Base-by-base conservation (phyloP, 1,140 invertebrate species). In the Caenorhabditis brenneri region DNA sequence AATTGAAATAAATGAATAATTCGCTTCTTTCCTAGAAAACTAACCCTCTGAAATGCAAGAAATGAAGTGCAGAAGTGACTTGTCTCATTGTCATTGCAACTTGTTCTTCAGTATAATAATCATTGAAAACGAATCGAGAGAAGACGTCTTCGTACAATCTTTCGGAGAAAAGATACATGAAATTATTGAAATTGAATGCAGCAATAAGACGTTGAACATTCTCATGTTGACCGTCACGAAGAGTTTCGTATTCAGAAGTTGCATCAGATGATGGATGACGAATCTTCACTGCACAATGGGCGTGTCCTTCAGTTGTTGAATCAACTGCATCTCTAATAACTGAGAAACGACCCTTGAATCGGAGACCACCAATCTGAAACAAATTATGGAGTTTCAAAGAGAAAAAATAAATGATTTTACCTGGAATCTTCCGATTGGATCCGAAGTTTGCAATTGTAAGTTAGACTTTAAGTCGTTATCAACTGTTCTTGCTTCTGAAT, bases 1-100 rank as follows among this genome's bases (percentile, higher is more conserved):
- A 94, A 96, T 96, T 90, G n/a, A 82, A 88, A 33, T 51, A 88
- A 81, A 82, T 58, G 42, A 31, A 78, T 65, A 83, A 36, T 16
- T 83, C 5, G 16, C 7, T 9, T 16, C 5, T 29, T 39, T 29
- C 15, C 16, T n/a, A 3, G 29, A 33, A 10, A 78, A 51, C 24
- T 36, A 29, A 89, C 89, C 89, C 89, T 85, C 65, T 88, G 86
- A 90, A 90, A 55, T 90, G 89, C 33, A 90, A 85, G 87, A 87
- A 90, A 65, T 88, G 90, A 15, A 90, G 78, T 31, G 87, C 89
- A 65, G 88, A 55, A 36, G 88, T 86, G n/a, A 90, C 42, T 78
- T 90, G 89, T 48, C 90, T 80, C n/a, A 91, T 83, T 15, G 89
- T 90, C 69, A 91, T 55, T 3, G 85, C 88, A 42, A 90, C 88